Evolutionary conservation across 2,888 invertebrate genomes (phyloP), one percentile per base, ranked within the genome.

Genomic region (Phengaris alcon): DNA sequence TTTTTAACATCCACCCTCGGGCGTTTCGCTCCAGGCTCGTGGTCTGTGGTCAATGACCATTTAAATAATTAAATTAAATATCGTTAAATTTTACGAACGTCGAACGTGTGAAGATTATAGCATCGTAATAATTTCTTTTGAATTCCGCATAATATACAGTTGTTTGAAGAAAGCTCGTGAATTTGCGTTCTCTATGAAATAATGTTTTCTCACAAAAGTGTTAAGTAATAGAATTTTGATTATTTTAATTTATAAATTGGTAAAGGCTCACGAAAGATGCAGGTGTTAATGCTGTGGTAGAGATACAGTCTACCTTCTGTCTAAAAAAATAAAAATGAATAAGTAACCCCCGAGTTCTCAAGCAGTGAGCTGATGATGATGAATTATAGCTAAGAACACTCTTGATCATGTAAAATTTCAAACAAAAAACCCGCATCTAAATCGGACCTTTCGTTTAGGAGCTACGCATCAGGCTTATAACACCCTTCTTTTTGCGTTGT

Each of bases 11-110:
- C 87, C 88, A 86, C 85, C 86, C 85, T 84, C 84, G 82, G 85
- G 86, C 85, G 85, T 84, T 86, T 85, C 84, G 89, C 89, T 89
- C 82, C 83, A 85, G 89, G 91, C 90, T 80, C 35, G 35, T 35
- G 35, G 3, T 35, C 35, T 35, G 35, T 83, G 88, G 88, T 88
- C 88, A 81, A 84, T 82, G 88, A 90, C 85, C 89, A 52, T 52
- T 70, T 52, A 22, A 15, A 48, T 70, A 70, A 70, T 70, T 70
- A 70, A 70, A 70, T 70, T 52, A 52, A 22, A 15, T 52, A 52
- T 69, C 51, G 69, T 52, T 70, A 68, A 44, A 68, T 70, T 70
- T 70, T 52, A 35, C 51, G 70, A 59, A 35, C 35, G 2, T 6
- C 8, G 10, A 64, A 70, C 52, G 22, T 70, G 59, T 10, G 59